Evolutionary conservation across 1,140 invertebrate genomes (phyloP), one percentile per base, ranked within the genome.

Genomic region (Glomeris maerens): DNA sequence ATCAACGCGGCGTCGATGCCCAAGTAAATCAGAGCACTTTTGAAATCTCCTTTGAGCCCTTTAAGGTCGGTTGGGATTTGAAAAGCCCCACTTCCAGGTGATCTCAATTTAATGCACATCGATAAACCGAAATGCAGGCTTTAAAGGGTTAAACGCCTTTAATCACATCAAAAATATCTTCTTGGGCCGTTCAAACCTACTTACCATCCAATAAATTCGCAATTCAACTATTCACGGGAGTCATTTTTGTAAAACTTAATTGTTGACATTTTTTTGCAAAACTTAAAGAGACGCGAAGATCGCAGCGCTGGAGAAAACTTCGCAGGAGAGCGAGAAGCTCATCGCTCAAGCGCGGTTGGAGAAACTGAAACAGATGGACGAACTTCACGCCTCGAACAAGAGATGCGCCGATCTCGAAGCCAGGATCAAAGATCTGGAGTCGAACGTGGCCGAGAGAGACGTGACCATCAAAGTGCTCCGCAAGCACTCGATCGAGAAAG

Each of bases 391-490:
- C 10, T 60, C 62, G 25, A 83, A 87, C 61, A 84, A 84, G 61
- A 84, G 83, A 63, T 74, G 83, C 3, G 79, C 83, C 23, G 86
- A 90, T 64, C 67, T 89, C 10, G 86, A 91, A 69, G 77, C 80
- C 50, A 88, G 84, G 63, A 75, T 89, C 49, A 88, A 88, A 69
- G 83, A 87, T 66, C 64, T 90, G 38, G 85, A 92, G 66, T 86
- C 84, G 1, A 85, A 88, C 62, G 71, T 91, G 47, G 83, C 83
- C 0, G 86, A 91, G 66, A 78, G 79, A 54, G 85, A 92, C 64
- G 85, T 85, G 0, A 89, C 91, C 83, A 88, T 92, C 53, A 78
- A 81, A 55, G 84, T 89, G 2, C 71, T 91, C 17, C 84, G 90
- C 62, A 83, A 84, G 57, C 82, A 61, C 49, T 60, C 60, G 13